phyloP scores from a whole-genome alignment of 2,888 invertebrate species.

The Watsonalla cultraria region DNA sequence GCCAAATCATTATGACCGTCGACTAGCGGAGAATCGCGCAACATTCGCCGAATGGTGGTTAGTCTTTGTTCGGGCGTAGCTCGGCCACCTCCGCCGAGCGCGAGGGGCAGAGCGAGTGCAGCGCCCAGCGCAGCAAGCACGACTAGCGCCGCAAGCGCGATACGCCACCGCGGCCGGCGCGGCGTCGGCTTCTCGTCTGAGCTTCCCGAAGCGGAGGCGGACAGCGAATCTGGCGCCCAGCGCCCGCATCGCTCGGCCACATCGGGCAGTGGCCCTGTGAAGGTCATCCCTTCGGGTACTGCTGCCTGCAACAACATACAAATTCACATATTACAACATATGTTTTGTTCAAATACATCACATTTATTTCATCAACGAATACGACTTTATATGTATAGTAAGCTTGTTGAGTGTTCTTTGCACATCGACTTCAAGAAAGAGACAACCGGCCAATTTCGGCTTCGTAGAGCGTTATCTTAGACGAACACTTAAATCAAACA shows the following conservation, averaged over 20 bases:
- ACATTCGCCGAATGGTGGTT: constrained; percentile 81
- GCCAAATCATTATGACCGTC: constrained; percentile 93
- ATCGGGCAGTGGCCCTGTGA: constrained; percentile 73
- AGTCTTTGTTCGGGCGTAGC: constrained; percentile 81
- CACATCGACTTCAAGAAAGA: too few relatives aligned
- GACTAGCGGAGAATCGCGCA: constrained; percentile 84
- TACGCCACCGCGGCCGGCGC: constrained; percentile 76
- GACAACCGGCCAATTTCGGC: too few relatives aligned
- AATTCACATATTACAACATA: constrained; percentile 14
- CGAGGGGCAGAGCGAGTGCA: constrained; percentile 79
- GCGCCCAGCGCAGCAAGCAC: constrained; percentile 79
- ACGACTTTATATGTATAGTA: too few relatives aligned
- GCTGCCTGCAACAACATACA: constrained; percentile 52
- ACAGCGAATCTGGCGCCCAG: constrained; percentile 72
- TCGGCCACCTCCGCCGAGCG: constrained; percentile 66
- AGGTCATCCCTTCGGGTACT: constrained; percentile 73
- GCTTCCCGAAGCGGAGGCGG: constrained; percentile 71
- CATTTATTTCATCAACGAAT: too few relatives aligned
- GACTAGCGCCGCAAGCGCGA: constrained; percentile 79
- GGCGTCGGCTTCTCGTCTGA: constrained; percentile 71
- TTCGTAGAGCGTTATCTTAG: too few relatives aligned
- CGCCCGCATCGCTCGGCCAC: constrained; percentile 75
- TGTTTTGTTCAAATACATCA: background rate
- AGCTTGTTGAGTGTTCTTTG: too few relatives aligned
- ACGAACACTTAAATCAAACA: too few relatives aligned